Base-by-base conservation (phyloP, 2,888 invertebrate genomes). In the Sisyra nigra region DNA sequence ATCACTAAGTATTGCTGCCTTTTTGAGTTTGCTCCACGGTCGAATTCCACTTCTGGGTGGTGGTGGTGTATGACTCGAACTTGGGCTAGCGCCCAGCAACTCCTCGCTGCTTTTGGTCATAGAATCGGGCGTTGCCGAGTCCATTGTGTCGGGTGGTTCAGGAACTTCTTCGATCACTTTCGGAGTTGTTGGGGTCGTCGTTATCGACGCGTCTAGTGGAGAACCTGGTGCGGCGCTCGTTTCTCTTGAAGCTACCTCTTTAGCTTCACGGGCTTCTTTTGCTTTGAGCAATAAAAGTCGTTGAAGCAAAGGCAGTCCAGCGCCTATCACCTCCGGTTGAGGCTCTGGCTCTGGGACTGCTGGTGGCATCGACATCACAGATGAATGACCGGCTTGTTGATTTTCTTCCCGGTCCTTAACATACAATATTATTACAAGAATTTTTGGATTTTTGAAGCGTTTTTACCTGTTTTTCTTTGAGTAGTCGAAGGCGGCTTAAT, bases 381-480 rank as follows among this genome's bases (percentile, higher is more conserved):
- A 11, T 19, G 43, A 18, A 13, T 36, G 10, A 3, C 64, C 60
- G 19, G 64, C 65, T 48, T 49, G 24, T 7, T 24, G 49, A 54
- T 68, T 68, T 55, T 69, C 68, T 57, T 69, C 68, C 8, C 68
- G 66, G 50, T 69, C 68, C 68, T 68, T 44, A 13, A 52, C 55
- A 46, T 45, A 36, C 18, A 5, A 14, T 17, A 13, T 33, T 8
- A 10, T 30, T n/a, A n/a, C n/a, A n/a, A n/a, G n/a, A n/a, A n/a
- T n/a, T n/a, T n/a, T n/a, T n/a, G n/a, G n/a, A n/a, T n/a, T n/a
- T n/a, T n/a, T n/a, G n/a, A n/a, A n/a, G n/a, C n/a, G n/a, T n/a
- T n/a, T n/a, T n/a, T n/a, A 80, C 81, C 64, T 88, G 86, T 60
- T 86, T 87, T 58, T 89, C 87, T 60, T 86, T 87, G 0, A 89